Percentiles rank a stretch among this genome's conserved stretches.
Evolutionary conservation across 2,797 vertebrate species (phyloP).

Genomic region (Buphagus erythrorhynchus): DNA sequence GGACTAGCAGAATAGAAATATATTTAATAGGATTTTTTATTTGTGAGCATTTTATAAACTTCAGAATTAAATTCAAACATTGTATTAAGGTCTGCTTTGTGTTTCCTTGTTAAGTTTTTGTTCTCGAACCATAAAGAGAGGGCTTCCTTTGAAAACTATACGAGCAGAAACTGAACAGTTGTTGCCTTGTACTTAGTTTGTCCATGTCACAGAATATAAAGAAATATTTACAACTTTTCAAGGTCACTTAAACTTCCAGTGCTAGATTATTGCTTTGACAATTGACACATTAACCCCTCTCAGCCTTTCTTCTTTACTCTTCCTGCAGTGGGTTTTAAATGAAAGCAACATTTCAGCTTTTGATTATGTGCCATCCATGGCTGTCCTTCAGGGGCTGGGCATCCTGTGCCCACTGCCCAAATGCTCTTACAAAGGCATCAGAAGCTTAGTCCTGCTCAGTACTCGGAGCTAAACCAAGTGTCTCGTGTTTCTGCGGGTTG

Average conservation of each 20-base stretch:
- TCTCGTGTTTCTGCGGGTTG: not conserved
- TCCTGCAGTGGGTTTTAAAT: not conserved
- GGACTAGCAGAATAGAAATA: not conserved
- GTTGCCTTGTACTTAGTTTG: not conserved
- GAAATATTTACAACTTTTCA: not conserved
- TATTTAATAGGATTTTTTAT: not conserved
- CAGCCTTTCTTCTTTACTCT: not conserved
- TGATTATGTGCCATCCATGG: not conserved
- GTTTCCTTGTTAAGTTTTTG: not conserved
- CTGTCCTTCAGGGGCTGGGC: not conserved
- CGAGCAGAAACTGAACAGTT: not conserved
- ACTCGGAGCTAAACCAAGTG: not conserved
- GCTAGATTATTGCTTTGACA: not conserved
- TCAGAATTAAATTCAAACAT: not conserved
- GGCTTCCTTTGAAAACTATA: not conserved
- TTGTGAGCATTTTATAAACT: not conserved
- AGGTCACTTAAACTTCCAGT: not conserved
- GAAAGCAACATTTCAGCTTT: not conserved
- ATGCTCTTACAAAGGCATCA: not conserved
- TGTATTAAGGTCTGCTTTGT: not conserved
- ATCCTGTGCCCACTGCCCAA: not conserved
- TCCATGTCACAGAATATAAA: not conserved
- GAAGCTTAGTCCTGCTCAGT: not conserved
- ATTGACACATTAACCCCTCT: not conserved
- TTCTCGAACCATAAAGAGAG: not conserved